phyloP scores from a whole-genome alignment of 1,140 invertebrate species.

The Triops cancriformis region DNA sequence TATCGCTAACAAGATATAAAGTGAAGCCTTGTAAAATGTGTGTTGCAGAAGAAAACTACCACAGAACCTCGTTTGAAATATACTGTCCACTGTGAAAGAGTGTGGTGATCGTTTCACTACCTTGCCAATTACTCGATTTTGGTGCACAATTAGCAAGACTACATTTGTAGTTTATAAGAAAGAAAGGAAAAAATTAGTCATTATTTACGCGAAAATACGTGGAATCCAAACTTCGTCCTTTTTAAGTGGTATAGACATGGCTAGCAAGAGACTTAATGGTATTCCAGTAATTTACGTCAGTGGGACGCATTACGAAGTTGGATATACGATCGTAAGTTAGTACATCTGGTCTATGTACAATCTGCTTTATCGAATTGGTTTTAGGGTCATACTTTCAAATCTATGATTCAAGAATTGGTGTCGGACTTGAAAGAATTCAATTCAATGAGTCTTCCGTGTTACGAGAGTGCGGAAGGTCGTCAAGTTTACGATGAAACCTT shows the following conservation, averaged over 20 bases:
- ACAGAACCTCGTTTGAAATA: too few species aligned
- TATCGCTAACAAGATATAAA: neutral
- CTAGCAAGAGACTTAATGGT: conserved; percentile 45
- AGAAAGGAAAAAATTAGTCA: too few species aligned
- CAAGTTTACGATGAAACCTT: conserved; percentile 64
- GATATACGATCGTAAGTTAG: conserved; percentile 67
- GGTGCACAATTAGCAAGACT: too few species aligned
- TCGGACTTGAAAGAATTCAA: conserved; percentile 52
- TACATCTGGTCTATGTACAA: conserved; percentile 26
- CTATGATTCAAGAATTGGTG: conserved; percentile 61
- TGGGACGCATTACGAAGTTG: conserved; percentile 74
- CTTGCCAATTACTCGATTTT: too few species aligned
- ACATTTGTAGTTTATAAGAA: too few species aligned
- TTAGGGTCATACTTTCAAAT: conserved; percentile 66
- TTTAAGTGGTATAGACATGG: neutral
- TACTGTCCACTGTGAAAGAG: too few species aligned
- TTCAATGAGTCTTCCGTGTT: conserved; percentile 57
- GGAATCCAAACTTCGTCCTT: neutral
- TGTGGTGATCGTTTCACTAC: too few species aligned
- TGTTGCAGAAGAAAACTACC: neutral
- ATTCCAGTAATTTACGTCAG: conserved; percentile 65
- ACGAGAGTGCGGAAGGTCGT: conserved; percentile 55
- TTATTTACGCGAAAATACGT: neutral
- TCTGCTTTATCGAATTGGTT: conserved; percentile 32
- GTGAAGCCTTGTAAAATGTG: neutral